A percentile compares a stretch with the other conserved stretches of the same genome.
These are phyloP conservation scores for Listrodromus nycthemerus DNA, from an alignment of 2,888 invertebrate genomes.

Conservation along the genomic window DNA sequence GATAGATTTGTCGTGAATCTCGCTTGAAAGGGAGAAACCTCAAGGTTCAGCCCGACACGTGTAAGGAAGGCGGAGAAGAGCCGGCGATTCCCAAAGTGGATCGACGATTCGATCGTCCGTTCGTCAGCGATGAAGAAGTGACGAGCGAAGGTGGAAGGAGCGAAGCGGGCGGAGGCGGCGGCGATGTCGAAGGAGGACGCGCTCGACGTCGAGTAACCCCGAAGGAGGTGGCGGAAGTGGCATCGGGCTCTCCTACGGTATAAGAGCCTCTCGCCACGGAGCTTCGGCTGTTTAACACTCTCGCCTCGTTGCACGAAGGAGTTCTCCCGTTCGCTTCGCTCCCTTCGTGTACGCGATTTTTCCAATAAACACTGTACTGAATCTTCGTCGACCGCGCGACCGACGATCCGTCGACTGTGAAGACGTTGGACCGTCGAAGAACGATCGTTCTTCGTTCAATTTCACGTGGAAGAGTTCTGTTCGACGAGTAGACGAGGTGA, in stretches of 20 bases:
- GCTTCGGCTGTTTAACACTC: conserved; percentile 83
- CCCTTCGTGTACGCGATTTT: conserved; percentile 23
- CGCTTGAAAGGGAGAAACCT: conserved; percentile 51
- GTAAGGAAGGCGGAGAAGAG: conserved; percentile 1
- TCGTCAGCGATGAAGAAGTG: conserved; percentile 25
- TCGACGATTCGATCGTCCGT: conserved; percentile 70
- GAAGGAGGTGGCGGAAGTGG: conserved; percentile 72
- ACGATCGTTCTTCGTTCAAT: conserved; percentile 31
- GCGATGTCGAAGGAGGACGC: conserved; percentile 37
- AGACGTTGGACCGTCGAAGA: conserved; percentile 41
- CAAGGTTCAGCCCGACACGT: conserved; percentile 11
- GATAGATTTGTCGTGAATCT: not conserved
- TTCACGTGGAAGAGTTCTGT: conserved; percentile 33
- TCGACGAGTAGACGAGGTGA: conserved; percentile 61
- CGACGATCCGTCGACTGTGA: conserved; percentile 12
- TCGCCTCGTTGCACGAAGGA: conserved; percentile 74
- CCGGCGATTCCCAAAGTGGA: not conserved
- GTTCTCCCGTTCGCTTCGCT: conserved; percentile 40
- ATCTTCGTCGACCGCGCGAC: conserved; percentile 11
- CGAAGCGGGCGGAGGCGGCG: conserved; percentile 37
- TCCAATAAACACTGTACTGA: not conserved
- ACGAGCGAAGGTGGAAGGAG: conserved; percentile 65
- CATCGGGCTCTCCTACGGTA: conserved; percentile 71
- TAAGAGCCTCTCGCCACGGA: conserved; percentile 80
- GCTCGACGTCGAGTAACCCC: conserved; percentile 15